Evolutionary conservation across 2,113 vertebrate species (phyloP).

Genomic region (Stomatorhinus ivindoensis): DNA sequence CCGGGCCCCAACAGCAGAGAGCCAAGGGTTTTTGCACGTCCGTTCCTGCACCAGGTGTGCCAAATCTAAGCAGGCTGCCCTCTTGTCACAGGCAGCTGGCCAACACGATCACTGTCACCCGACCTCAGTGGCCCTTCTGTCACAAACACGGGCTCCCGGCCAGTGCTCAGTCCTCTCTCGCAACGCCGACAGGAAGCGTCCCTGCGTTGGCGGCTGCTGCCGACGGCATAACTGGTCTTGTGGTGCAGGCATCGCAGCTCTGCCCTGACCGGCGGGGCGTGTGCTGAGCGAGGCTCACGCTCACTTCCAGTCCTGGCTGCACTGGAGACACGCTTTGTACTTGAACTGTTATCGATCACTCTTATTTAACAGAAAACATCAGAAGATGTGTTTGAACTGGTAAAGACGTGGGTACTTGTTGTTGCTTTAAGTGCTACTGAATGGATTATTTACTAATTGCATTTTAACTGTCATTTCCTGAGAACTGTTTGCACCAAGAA

Average conservation of each 20-base stretch:
- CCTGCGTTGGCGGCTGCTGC: neutral
- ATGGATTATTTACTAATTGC: slow-evolving; percentile 17
- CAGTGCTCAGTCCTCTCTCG: neutral
- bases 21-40: slow-evolving; percentile 24
- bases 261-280: neutral
- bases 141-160: neutral
- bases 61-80: neutral
- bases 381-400: slow-evolving; percentile 50
- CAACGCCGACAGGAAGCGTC: neutral
- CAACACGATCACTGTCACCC: neutral
- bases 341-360: slow-evolving; percentile 51
- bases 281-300: neutral
- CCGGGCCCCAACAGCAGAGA: slow-evolving; percentile 1
- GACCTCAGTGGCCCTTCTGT: neutral
- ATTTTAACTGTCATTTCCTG: slow-evolving; percentile 27
- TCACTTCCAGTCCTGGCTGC: neutral
- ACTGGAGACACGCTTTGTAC: slow-evolving; percentile 46
- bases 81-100: neutral
- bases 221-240: neutral
- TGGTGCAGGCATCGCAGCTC: neutral
- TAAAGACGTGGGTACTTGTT: slow-evolving; percentile 27
- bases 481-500: slow-evolving; percentile 30
- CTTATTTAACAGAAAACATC: slow-evolving; percentile 41
- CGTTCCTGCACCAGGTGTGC: neutral
- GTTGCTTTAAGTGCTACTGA: slow-evolving; percentile 26